Base-by-base conservation (phyloP, 1,140 invertebrate species). In the Centruroides sculpturatus region DNA sequence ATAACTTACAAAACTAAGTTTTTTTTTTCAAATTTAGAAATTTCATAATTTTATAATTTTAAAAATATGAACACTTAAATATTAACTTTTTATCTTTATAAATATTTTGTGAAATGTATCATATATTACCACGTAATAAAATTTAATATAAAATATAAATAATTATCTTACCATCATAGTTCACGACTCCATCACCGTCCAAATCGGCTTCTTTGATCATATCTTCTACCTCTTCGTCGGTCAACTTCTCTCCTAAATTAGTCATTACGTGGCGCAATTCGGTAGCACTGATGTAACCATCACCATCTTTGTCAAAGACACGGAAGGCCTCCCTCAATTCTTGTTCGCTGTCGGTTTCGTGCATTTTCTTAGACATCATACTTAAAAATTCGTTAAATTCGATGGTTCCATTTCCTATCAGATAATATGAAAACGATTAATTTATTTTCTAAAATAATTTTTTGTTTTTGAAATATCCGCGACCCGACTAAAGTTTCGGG, bases 351-450 rank as follows among this genome's bases (percentile, higher is more conserved):
- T 77, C 73, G 46, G 85, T 81, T 47, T 86, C 86, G 68, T 89
- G 87, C 83, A 92, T 85, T 73, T 92, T 92, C 72, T 87, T 89
- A 41, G 87, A 89, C 90, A 95, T 94, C 87, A 94, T 91, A 73
- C 89, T 85, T 47, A 88, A 74, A 71, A 85, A 93, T 75, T 95
- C 92, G 71, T 93, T 92, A 77, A 96, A 92, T 72, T 92, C 90
- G 59, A 93, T 92, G 60, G 87, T 91, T 13, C 89, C 89, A 69
- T 92, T 91, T 3, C 86, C 86, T 72, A 23, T 23, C 23, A 23
- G 10, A 7, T 8, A 23, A 23, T n/a, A n/a, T 23, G 23, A 23
- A 23, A 23, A 23, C 23, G 23, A 23, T 23, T 2, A 23, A 23
- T 23, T 23, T 23, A 23, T 23, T 23, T 23, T 23, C 23, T 23